Percentiles rank a stretch among this genome's conserved stretches.
These are phyloP conservation scores for Channa argus DNA, from an alignment of 2,113 vertebrate species.

Conservation along the genomic window DNA sequence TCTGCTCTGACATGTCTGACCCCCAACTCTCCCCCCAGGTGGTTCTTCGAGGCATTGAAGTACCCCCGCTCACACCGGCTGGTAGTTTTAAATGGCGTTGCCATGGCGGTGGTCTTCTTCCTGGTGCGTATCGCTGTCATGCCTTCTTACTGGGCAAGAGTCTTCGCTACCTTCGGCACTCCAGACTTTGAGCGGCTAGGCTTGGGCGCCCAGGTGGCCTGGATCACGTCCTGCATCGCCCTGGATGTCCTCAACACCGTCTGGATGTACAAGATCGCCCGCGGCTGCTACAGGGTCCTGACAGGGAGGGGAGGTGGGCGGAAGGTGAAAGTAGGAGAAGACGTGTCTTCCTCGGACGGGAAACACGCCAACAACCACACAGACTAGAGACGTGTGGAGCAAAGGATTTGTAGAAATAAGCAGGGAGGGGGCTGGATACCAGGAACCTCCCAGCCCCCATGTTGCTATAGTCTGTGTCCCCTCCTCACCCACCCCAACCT, in stretches of 20 bases:
- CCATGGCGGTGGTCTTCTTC: slow-evolving; percentile 85
- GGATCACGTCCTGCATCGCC: slow-evolving; percentile 83
- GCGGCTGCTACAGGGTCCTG: slow-evolving; percentile 85
- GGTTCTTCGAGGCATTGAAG: slow-evolving; percentile 84
- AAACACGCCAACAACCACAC: slow-evolving; percentile 81
- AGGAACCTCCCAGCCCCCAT: slow-evolving; percentile 34
- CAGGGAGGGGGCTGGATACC: slow-evolving; percentile 32
- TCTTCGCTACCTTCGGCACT: slow-evolving; percentile 84
- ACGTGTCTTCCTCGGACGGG: slow-evolving; percentile 33
- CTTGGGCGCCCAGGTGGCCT: slow-evolving; percentile 84
- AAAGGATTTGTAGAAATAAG: slow-evolving; percentile 17
- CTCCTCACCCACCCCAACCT: neutral
- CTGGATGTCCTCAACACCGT: slow-evolving; percentile 84
- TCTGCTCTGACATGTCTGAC: neutral
- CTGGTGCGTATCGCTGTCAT: slow-evolving; percentile 85
- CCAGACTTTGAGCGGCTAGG: slow-evolving; percentile 81
- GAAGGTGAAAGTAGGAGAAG: slow-evolving; percentile 41
- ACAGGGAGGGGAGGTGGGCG: slow-evolving; percentile 51
- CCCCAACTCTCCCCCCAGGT: slow-evolving; percentile 64
- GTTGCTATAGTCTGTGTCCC: slow-evolving; percentile 3
- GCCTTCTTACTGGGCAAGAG: slow-evolving; percentile 86
- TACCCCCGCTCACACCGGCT: slow-evolving; percentile 80
- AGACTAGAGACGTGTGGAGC: slow-evolving; percentile 69
- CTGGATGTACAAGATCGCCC: slow-evolving; percentile 82
- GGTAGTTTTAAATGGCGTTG: slow-evolving; percentile 82